A percentile compares a stretch with the other conserved stretches of the same genome.
phyloP scores from a whole-genome alignment of 1,140 invertebrate species.

The Cyclargus thomasi region DNA sequence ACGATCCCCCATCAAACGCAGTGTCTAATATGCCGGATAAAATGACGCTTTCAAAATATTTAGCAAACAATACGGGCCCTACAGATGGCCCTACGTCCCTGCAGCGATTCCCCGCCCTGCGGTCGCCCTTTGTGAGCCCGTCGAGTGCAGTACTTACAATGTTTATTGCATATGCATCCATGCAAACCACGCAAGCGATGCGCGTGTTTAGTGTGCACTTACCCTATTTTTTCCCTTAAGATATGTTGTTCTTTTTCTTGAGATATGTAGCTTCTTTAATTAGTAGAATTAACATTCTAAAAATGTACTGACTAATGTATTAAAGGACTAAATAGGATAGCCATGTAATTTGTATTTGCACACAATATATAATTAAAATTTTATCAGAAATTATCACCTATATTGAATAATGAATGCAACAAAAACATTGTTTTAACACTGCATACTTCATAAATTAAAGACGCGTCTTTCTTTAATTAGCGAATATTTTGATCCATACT shows the following conservation, averaged over 20 bases:
- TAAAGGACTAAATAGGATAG: no score
- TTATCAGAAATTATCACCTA: not conserved
- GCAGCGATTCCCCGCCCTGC: constrained; percentile 34
- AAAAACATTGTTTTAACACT: not conserved
- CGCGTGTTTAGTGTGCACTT: no score
- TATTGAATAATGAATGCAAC: not conserved
- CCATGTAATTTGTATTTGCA: no score
- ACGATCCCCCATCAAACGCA: constrained; percentile 65
- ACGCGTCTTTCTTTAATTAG: not conserved
- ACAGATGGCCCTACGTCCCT: not conserved
- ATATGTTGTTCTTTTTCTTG: no score
- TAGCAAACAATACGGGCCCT: constrained; percentile 65
- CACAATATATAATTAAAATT: not conserved
- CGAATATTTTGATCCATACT: not conserved
- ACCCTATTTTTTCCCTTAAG: no score
- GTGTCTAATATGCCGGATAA: constrained; percentile 68
- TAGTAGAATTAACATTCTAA: no score
- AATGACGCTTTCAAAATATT: constrained; percentile 73
- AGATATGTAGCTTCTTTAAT: no score
- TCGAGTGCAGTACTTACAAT: constrained; percentile 53
- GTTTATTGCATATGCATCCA: constrained; percentile 38
- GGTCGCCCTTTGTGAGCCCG: constrained; percentile 43
- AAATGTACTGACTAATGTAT: no score
- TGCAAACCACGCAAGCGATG: constrained; percentile 4
- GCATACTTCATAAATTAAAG: not conserved